phyloP scores from a whole-genome alignment of 2,113 vertebrate species.

The Paramormyrops kingsleyae region DNA sequence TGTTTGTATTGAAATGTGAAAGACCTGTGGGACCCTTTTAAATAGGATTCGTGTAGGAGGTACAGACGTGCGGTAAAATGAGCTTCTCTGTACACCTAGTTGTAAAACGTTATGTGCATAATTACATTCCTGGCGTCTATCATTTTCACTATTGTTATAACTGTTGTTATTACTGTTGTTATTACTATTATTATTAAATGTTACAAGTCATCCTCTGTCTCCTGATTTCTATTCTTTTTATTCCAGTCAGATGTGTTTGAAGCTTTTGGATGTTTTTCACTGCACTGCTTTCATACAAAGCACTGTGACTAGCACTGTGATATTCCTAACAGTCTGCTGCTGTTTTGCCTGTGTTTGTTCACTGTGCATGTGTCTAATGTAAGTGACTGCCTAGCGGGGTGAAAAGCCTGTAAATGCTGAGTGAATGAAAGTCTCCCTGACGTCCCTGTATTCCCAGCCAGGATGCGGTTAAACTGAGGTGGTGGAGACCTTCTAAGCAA shows the following conservation, averaged over 20 bases:
- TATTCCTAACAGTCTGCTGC: constrained; percentile 31
- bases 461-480: neutral
- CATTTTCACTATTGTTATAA: constrained; percentile 33
- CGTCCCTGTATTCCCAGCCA: neutral
- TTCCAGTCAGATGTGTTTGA: constrained; percentile 2
- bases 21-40: constrained; percentile 42
- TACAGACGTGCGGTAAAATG: constrained; percentile 35
- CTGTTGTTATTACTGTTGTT: constrained; percentile 32
- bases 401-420: constrained; percentile 24
- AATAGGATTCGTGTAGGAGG: constrained; percentile 30
- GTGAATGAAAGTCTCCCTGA: neutral
- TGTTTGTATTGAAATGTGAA: constrained; percentile 34
- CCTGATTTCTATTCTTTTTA: neutral
- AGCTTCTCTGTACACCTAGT: constrained; percentile 30
- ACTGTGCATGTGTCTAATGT: constrained; percentile 32
- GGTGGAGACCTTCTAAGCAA: neutral
- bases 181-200: constrained; percentile 21
- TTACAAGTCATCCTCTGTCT: neutral
- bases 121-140: constrained; percentile 20
- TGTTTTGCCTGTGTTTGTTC: constrained; percentile 45
- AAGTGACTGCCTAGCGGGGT: constrained; percentile 33
- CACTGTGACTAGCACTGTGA: constrained; percentile 24
- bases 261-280: constrained; percentile 32
- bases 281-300: constrained; percentile 27
- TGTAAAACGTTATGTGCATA: constrained; percentile 20